A percentile compares a stretch with the other conserved stretches of the same genome.
phyloP scores from a whole-genome alignment of 2,113 vertebrate species.

The Chionomys nivalis region DNA sequence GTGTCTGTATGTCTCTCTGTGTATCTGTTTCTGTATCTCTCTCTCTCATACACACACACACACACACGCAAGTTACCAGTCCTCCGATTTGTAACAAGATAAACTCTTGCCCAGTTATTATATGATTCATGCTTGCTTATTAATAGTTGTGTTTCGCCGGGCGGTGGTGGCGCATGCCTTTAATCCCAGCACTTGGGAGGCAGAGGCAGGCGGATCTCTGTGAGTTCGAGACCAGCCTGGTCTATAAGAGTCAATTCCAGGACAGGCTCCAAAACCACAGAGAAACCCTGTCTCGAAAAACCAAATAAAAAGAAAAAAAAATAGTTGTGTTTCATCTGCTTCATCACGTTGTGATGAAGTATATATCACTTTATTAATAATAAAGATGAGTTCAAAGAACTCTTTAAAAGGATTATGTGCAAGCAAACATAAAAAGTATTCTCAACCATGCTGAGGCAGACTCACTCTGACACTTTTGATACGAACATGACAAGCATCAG shows the following conservation, averaged over 20 bases:
- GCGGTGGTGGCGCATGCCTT: no score
- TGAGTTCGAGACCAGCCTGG: no score
- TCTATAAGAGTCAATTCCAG: no score
- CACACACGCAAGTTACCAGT: neutral
- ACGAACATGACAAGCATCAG: neutral
- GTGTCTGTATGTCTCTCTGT: accelerated
- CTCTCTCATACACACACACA: neutral
- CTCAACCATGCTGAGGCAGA: neutral
- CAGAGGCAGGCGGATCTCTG: no score
- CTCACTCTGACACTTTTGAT: neutral
- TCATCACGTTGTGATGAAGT: neutral
- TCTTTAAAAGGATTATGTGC: neutral
- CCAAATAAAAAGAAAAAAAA: no score
- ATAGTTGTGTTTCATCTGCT: conserved; percentile 35
- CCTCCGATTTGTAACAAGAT: neutral
- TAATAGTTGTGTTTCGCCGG: conserved; percentile 27
- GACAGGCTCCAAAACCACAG: no score
- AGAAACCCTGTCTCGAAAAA: no score
- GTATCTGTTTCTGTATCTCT: neutral
- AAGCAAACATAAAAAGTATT: conserved; percentile 33
- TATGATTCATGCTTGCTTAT: conserved; percentile 28
- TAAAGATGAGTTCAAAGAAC: conserved; percentile 53
- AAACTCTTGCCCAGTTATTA: conserved; percentile 37
- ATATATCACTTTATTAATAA: conserved; percentile 33
- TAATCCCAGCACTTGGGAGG: no score